Conservation (phyloP, 1,140 invertebrate genomes). For the Arctopsyche grandis region DNA sequence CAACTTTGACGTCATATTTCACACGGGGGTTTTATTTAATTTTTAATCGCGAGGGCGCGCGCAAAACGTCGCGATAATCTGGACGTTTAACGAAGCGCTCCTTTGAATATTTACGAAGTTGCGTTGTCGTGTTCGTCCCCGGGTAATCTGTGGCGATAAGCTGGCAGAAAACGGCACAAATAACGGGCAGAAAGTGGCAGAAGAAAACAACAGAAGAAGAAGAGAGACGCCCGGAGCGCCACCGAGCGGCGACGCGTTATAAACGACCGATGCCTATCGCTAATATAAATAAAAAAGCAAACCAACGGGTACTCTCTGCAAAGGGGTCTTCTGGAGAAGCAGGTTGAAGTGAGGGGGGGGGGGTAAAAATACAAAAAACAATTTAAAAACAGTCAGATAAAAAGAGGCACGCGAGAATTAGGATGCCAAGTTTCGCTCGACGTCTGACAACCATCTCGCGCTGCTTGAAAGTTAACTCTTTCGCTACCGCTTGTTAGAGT, state of each 20-base stretch:
- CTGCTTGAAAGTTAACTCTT: constrained; percentile 39
- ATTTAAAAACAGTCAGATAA: constrained; percentile 30
- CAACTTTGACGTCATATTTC: constrained; percentile 41
- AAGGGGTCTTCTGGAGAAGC: not conserved
- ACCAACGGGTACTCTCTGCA: not conserved
- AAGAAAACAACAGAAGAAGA: constrained; percentile 6
- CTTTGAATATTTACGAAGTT: constrained; percentile 51
- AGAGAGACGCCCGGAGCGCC: constrained; percentile 26
- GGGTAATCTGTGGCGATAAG: constrained; percentile 47
- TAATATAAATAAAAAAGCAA: constrained; percentile 14
- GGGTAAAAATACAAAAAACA: constrained; percentile 34
- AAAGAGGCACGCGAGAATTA: constrained; percentile 14
- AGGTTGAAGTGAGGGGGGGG: not conserved
- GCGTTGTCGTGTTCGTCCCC: constrained; percentile 49
- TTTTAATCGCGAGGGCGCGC: constrained; percentile 20
- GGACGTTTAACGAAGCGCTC: constrained; percentile 41
- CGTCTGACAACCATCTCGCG: not conserved
- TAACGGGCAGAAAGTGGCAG: not conserved
- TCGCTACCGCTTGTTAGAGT: constrained; percentile 25
- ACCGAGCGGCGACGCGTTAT: constrained; percentile 43
- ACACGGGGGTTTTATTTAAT: constrained; percentile 39
- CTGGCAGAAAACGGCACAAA: not conserved
- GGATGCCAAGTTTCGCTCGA: constrained; percentile 5
- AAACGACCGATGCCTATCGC: constrained; percentile 52
- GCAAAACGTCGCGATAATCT: constrained; percentile 47